Percentiles rank a stretch among this genome's conserved stretches.
Conservation (phyloP, 2,113 vertebrate genomes). For the Onychostoma macrolepis region DNA sequence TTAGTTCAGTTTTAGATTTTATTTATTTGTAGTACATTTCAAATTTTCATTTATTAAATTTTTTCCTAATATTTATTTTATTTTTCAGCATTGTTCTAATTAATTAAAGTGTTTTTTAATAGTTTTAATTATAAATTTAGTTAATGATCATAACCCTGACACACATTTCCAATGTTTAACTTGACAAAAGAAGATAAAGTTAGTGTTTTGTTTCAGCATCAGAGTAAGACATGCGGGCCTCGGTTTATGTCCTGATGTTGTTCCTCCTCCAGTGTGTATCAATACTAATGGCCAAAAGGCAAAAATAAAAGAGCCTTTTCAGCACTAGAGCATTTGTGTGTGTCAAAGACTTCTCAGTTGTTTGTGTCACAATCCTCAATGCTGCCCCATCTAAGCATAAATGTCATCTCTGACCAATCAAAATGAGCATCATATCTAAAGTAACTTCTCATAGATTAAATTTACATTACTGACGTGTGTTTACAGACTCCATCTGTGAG, state of each 20-base stretch:
- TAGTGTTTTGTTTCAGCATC: neutral
- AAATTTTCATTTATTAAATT: neutral
- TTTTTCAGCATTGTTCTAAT: neutral
- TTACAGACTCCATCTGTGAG: slow-evolving; percentile 78
- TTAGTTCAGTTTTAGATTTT: neutral
- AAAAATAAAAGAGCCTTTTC: neutral
- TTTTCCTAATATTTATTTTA: neutral
- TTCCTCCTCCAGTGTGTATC: neutral
- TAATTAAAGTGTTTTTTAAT: neutral
- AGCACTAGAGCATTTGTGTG: neutral
- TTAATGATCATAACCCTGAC: neutral
- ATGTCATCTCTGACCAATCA: slow-evolving; percentile 9
- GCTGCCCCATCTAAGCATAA: neutral
- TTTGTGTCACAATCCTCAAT: neutral
- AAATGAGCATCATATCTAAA: neutral
- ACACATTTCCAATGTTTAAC: neutral
- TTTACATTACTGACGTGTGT: neutral
- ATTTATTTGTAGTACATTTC: neutral
- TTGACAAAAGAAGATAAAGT: neutral
- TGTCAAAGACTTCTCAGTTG: neutral
- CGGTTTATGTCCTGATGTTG: neutral
- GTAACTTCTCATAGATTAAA: neutral
- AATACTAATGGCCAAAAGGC: neutral
- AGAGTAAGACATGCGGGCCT: neutral
- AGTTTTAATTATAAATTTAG: neutral